These are phyloP conservation scores for Entomobrya multifasciata DNA, from an alignment of 2,888 invertebrate species.

Conservation along the genomic window DNA sequence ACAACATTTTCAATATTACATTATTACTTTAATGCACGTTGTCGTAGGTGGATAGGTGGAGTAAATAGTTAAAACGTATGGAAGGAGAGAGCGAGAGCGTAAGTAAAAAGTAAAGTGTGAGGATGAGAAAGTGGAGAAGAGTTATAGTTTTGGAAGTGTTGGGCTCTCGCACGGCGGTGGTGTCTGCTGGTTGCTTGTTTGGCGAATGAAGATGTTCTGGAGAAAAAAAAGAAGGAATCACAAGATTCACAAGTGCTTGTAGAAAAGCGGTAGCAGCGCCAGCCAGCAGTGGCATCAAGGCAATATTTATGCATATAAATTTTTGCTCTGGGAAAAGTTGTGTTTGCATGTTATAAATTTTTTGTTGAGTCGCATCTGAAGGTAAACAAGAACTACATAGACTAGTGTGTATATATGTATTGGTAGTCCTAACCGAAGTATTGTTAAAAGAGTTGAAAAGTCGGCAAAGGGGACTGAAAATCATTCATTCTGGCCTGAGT, in stretches of 20 bases:
- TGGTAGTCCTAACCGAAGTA: background rate
- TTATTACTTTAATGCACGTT: slow-evolving; percentile 29
- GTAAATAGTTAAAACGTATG: background rate
- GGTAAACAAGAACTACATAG: background rate
- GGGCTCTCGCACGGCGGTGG: background rate
- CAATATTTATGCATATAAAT: slow-evolving; percentile 39
- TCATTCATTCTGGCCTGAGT: background rate
- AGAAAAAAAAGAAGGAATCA: background rate
- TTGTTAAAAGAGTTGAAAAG: slow-evolving; percentile 7
- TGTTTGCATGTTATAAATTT: slow-evolving; percentile 41
- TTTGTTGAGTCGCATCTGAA: slow-evolving; percentile 1
- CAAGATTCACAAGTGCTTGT: no score
- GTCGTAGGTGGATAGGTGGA: slow-evolving; percentile 13
- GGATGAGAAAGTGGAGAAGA: slow-evolving; percentile 31
- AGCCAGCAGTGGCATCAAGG: background rate
- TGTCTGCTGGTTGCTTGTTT: background rate
- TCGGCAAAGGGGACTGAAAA: background rate
- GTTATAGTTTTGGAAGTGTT: slow-evolving; percentile 27
- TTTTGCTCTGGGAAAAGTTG: slow-evolving; percentile 27
- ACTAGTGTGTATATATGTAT: background rate
- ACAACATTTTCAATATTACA: slow-evolving; percentile 44
- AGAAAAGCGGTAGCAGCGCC: background rate
- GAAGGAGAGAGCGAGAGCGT: background rate
- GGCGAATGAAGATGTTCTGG: slow-evolving; percentile 32
- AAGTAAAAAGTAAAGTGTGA: slow-evolving; percentile 33